Base-by-base conservation (phyloP, 1,140 invertebrate species). In the Steinernema khuongi region DNA sequence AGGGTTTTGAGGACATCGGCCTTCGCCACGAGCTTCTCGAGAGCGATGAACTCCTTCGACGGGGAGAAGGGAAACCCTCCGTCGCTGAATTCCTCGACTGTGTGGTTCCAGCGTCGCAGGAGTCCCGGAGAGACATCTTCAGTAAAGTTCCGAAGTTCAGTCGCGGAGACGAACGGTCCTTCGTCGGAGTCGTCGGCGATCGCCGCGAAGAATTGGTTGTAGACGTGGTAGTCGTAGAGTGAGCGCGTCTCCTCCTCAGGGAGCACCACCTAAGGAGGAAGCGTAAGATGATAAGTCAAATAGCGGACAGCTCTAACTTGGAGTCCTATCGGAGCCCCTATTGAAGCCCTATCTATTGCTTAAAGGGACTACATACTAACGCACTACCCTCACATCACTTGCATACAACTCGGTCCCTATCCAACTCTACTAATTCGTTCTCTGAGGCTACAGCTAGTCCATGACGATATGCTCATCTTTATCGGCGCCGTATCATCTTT, bases 1-100 rank as follows among this genome's bases (percentile, higher is more conserved):
- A 60, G 22, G 26, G 14, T 60, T 22, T 60, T 60, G 14, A 60
- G 50, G 22, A 60, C 14, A 60, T 60, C 50, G 14, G 50, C 50
- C 22, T 60, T 60, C 2, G 4, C 7, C 50, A 60, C 50, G 14
- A 60, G 19, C 50, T 60, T 60, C 50, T 7, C 50, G 14, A 60
- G 19, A 14, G 50, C 50, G 11, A 60, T 22, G 26, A 60, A 26
- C 26, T 60, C 50, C 50, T 60, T 60, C 50, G 50, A 60, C 4
- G 50, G 50, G 4, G 50, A 60, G 22, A 17, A 60, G 4, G 14
- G 50, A 22, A 60, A 60, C 4, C 50, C 50, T 60, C 50, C 50
- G 22, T 60, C 50, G 50, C 50, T 60, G 50, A 60, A 60, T 22
- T 60, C 50, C 50, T 60, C 50, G 4, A 60, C 50, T 22, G 50